Evolutionary conservation across 2,113 vertebrate species (phyloP).

Genomic region (Campylomormyrus tamandua): DNA sequence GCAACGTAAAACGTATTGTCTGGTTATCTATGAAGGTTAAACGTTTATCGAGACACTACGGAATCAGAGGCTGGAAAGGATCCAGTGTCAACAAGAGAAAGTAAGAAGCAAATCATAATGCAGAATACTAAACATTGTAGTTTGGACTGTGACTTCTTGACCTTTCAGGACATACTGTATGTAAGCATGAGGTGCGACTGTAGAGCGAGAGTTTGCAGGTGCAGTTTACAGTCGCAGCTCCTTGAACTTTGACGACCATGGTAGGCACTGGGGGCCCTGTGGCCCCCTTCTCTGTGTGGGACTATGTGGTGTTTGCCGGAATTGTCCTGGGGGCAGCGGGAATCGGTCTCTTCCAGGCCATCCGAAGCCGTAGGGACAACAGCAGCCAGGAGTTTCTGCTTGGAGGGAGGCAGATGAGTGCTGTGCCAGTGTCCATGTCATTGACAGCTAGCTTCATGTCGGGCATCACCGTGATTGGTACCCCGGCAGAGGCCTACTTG

Average conservation of each 20-base stretch:
- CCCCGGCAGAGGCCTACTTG: constrained; percentile 60
- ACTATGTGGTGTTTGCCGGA: constrained; percentile 66
- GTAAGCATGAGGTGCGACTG: background rate
- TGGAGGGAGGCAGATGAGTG: constrained; percentile 65
- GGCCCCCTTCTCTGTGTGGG: constrained; percentile 61
- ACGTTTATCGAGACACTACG: background rate
- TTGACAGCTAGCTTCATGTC: constrained; percentile 75
- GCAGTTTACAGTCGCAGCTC: background rate
- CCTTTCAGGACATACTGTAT: constrained; percentile 4
- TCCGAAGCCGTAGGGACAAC: constrained; percentile 51
- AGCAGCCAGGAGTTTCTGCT: constrained; percentile 61
- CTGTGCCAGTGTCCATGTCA: constrained; percentile 68
- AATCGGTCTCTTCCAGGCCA: constrained; percentile 63
- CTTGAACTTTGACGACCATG: constrained; percentile 40
- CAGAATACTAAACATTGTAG: background rate
- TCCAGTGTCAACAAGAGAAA: constrained; percentile 2
- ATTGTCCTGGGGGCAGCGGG: constrained; percentile 49
- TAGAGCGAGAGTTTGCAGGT: background rate
- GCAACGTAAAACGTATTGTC: background rate
- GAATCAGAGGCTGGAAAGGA: background rate
- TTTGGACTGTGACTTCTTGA: background rate
- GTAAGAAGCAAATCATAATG: constrained; percentile 2
- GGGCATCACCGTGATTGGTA: constrained; percentile 69
- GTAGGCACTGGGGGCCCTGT: constrained; percentile 51
- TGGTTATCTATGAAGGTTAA: constrained; percentile 3